Evolutionary conservation across 2,888 invertebrate genomes (phyloP), one percentile per base, ranked within the genome.

Genomic region (Chrysolina oricalcia): DNA sequence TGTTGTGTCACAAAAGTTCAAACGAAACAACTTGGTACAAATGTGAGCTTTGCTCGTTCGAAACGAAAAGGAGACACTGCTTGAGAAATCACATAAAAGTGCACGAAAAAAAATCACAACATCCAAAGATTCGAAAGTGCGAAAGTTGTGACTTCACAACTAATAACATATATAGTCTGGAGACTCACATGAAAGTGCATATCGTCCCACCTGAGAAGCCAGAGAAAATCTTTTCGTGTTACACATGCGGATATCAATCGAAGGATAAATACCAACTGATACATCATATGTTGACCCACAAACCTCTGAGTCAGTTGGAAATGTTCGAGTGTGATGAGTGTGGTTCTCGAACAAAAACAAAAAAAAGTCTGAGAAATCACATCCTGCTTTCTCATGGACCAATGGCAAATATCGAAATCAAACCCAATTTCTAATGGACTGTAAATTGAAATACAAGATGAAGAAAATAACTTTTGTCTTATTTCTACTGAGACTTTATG

Each of bases 21-120:
- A 35, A 64, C 0, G 70, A 70, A 48, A 63, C 63, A 6, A 21
- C 43, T 21, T 19, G 48, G 11, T 70, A 23, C 35, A 46, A 70
- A 35, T 70, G 70, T 35, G 70, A 70, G 41, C 27, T 70, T 9
- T 70, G 70, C 13, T 10, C 62, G 10, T 70, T 64, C 35, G 46
- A 63, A 35, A 10, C 70, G 1, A 70, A 70, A 70, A 64, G 63
- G 46, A 15, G 62, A 11, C 70, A 70, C 63, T 70, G 62, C 17
- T 23, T 70, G 13, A 40, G 70, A 27, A 50, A 50, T 48, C 70
- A 70, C 17, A 46, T 70, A 5, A 70, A 70, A 63, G 46, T 21
- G 4, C 70, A 70, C 63, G 46, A 48, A 27, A 63, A 70, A 48
- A 70, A 48, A 13, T 15, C 70, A 70, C 17, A 46, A 64, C 11